Evolutionary conservation across 2,888 invertebrate species (phyloP).

Genomic region (Troides helena): DNA sequence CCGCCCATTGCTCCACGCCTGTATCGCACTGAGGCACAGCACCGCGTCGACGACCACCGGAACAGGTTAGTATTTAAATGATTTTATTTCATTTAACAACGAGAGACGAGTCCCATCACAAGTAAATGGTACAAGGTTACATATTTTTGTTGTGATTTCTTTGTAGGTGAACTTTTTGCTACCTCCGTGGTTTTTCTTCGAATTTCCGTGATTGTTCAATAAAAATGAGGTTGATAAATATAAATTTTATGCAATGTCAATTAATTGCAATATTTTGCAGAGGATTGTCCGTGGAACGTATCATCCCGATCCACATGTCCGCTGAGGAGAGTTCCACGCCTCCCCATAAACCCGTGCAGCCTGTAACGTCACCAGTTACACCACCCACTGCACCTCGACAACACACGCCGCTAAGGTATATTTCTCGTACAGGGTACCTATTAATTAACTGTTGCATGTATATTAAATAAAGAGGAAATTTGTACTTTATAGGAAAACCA

Average conservation of each 20-base stretch:
- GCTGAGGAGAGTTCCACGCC: conserved; percentile 46
- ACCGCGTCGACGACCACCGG: conserved; percentile 70
- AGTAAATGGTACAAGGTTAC: no score
- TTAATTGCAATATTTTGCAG: conserved; percentile 38
- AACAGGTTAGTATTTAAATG: conserved; percentile 49
- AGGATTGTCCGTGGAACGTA: conserved; percentile 75
- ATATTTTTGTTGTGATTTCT: no score
- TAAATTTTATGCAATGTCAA: no score
- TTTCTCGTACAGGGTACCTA: not conserved
- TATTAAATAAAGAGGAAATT: no score
- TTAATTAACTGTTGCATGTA: not conserved
- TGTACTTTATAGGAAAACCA: no score
- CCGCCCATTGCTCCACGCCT: conserved; percentile 47
- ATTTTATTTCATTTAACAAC: no score
- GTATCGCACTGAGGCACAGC: conserved; percentile 76
- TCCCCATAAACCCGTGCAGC: conserved; percentile 36
- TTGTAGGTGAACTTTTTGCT: no score
- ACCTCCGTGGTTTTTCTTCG: no score
- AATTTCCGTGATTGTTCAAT: no score
- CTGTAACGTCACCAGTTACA: conserved; percentile 35
- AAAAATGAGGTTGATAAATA: no score
- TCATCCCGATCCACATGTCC: conserved; percentile 72
- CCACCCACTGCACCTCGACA: conserved; percentile 36
- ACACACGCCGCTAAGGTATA: conserved; percentile 51
- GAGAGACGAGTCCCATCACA: no score